Percentiles rank a stretch among this genome's conserved stretches.
Conservation (phyloP, 53 echinoderm and acorn worm species). For the Hippasteria phrygiana region DNA sequence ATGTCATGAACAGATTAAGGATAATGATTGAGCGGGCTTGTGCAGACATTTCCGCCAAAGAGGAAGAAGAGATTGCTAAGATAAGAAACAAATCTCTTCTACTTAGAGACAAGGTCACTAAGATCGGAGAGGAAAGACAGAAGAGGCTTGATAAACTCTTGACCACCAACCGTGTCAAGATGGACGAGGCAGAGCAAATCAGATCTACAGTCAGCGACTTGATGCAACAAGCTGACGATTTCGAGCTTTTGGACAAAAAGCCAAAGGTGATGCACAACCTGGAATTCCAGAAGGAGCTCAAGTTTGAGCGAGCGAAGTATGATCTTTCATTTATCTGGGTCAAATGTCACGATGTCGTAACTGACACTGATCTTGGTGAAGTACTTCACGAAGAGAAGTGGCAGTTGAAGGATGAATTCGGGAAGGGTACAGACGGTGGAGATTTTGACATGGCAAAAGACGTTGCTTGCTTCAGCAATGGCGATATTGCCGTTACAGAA, state of each 20-base stretch:
- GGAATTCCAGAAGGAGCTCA: background rate
- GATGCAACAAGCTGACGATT: conserved; percentile 31
- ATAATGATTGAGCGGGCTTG: conserved; percentile 3
- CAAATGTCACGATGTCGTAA: conserved; percentile 9
- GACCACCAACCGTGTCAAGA: background rate
- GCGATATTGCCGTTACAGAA: background rate
- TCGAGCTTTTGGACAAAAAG: conserved; percentile 5
- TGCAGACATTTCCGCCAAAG: conserved; percentile 14
- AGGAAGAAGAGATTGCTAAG: conserved; percentile 41
- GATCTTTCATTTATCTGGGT: background rate
- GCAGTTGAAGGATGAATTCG: background rate
- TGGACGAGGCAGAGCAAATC: background rate
- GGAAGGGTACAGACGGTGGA: background rate
- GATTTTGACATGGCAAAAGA: background rate
- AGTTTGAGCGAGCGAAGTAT: background rate
- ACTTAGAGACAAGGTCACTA: conserved; percentile 2
- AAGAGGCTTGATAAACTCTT: background rate
- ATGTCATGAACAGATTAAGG: background rate
- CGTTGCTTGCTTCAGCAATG: conserved; percentile 18
- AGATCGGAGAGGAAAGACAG: conserved; percentile 14
- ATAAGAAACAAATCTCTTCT: conserved; percentile 6
- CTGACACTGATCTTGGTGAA: background rate
- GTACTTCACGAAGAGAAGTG: conserved; percentile 16
- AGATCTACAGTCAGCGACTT: background rate
- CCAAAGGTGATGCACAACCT: conserved; percentile 16